These are phyloP conservation scores for Tetranychus cinnabarinus DNA, from an alignment of 1,140 invertebrate species.

Conservation along the genomic window DNA sequence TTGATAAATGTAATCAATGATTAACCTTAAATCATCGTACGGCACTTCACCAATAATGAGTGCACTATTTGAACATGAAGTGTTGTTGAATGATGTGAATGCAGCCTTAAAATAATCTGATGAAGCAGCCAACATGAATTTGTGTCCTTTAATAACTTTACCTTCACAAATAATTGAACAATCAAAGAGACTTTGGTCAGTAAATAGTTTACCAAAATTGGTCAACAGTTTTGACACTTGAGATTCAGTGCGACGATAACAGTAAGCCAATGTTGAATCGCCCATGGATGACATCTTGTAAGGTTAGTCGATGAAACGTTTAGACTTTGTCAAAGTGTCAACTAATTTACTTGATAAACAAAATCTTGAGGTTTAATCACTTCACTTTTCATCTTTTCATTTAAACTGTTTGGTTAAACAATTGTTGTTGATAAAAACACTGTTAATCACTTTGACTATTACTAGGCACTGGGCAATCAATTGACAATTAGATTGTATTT, in stretches of 20 bases:
- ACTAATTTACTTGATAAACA: not conserved
- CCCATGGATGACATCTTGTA: not conserved
- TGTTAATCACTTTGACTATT: too few species aligned
- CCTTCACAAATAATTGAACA: not conserved
- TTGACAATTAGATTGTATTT: too few species aligned
- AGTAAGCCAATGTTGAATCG: not conserved
- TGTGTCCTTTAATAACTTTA: not conserved
- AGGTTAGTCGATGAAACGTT: not conserved
- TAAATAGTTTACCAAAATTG: not conserved
- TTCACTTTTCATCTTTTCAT: too few species aligned
- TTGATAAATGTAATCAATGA: slow-evolving; percentile 83
- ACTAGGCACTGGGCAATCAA: too few species aligned
- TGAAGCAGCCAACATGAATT: not conserved
- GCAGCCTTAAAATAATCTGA: not conserved
- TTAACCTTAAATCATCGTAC: slow-evolving; percentile 63
- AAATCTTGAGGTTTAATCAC: not conserved
- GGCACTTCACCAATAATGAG: slow-evolving; percentile 58
- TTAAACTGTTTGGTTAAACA: too few species aligned
- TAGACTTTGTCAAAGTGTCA: not conserved
- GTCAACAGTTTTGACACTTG: not conserved
- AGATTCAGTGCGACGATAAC: not conserved
- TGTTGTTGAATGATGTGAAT: not conserved
- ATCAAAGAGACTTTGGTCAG: not conserved
- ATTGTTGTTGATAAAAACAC: too few species aligned
- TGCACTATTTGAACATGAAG: not conserved